phyloP scores from a whole-genome alignment of 2,888 invertebrate genomes.

The Dromius quadrimaculatus region DNA sequence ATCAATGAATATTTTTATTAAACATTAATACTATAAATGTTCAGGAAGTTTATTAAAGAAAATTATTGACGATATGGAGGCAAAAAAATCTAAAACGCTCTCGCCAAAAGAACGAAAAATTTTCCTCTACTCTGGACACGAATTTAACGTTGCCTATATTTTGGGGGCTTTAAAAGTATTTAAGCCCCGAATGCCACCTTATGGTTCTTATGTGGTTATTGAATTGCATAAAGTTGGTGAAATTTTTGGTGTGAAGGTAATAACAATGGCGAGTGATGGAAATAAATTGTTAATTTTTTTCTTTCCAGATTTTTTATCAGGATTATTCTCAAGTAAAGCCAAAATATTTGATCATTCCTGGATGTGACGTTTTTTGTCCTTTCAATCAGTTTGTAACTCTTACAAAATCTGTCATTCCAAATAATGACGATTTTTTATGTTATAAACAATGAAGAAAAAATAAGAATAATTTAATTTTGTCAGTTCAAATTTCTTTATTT shows the following conservation, averaged over 20 bases:
- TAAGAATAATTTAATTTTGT: not conserved
- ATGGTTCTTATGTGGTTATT: conserved; percentile 46
- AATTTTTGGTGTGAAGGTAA: conserved; percentile 47
- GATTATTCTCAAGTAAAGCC: conserved; percentile 55
- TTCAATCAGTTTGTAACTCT: conserved; percentile 54
- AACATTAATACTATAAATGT: conserved; percentile 15
- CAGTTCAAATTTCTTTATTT: not conserved
- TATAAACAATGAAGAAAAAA: not conserved
- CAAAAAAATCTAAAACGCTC: conserved; percentile 48
- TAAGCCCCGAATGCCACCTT: conserved; percentile 28
- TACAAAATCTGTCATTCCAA: conserved; percentile 12
- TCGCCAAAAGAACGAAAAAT: conserved; percentile 32
- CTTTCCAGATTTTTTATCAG: conserved; percentile 57
- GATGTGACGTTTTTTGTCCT: conserved; percentile 58
- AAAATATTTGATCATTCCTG: conserved; percentile 56
- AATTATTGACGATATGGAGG: conserved; percentile 51
- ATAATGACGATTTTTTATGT: not conserved
- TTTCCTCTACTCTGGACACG: conserved; percentile 49
- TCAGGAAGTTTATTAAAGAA: conserved; percentile 52
- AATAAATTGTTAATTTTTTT: not conserved
- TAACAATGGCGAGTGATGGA: not conserved
- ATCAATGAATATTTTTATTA: too few species aligned
- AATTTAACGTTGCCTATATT: conserved; percentile 41
- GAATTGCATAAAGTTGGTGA: conserved; percentile 48
- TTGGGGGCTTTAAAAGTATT: conserved; percentile 42